Base-by-base conservation (phyloP, 2,797 vertebrate species). In the Mareca strepera region DNA sequence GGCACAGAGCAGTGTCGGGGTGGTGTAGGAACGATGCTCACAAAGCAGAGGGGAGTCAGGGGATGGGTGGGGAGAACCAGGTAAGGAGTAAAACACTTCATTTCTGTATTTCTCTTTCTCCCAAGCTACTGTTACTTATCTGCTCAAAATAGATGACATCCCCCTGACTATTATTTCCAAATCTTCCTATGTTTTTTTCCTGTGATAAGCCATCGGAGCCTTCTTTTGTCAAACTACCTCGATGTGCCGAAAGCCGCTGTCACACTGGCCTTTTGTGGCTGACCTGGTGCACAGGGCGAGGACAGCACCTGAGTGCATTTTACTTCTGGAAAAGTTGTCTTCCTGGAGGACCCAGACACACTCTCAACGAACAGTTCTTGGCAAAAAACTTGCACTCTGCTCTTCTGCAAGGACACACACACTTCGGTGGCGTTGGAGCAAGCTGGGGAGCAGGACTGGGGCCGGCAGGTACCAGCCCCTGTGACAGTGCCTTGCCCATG, bases 1-100 rank as follows among this genome's bases (percentile, higher is more conserved):
- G 28, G 28, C 39, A 55, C 67, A 85, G 55, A 64, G 46, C 46
- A 75, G 52, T n/a, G 14, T 48, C 63, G 39, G 52, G 37, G 17
- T 0, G 0, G 28, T 31, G 13, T 43, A 48, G 48, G 48, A 75
- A 58, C 53, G 43, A 35, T 35, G 44, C 67, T 62, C 1, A 1
- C 52, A 37, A 68, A 69, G 35, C 20, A 3, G 5, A 18, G 0
- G 1, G 53, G 37, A 58, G n/a, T 17, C 64, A 29, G 16, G 21
- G 67, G 53, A 35, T 1, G 2, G 21, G 43, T 74, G 55, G 69
- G 46, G 48, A 76, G 18, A 62, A 66, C 29, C 17, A 33, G 46
- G 43, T 60, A 66, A 41, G 26, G 68, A 83, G 35, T 46, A 28
- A 70, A 83, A 44, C 10, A 22, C 39, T 7, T 44, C 50, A 44